Evolutionary conservation across 2,797 vertebrate species (phyloP).

Genomic region (Gallirallus australis): DNA sequence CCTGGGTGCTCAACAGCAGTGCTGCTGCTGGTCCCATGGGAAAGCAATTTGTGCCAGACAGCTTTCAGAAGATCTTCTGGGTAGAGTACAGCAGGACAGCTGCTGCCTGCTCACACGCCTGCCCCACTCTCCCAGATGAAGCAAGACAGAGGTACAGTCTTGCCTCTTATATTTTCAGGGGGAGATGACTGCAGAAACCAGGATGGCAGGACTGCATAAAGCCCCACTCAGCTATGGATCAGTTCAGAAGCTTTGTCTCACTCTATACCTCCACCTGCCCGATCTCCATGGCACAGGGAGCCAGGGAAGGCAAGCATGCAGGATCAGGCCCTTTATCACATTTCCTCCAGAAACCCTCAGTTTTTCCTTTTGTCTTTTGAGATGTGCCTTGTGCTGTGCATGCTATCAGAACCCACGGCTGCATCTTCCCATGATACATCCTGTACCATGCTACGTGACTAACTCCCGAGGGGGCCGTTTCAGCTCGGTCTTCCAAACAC

Average conservation of each 20-base stretch:
- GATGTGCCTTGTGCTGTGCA: fast-evolving
- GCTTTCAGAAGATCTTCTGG: neutral
- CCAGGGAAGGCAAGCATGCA: neutral
- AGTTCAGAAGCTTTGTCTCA: neutral
- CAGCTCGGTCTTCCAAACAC: neutral
- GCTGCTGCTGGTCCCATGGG: neutral
- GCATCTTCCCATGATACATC: neutral
- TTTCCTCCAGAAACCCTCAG: neutral
- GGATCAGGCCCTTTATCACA: neutral
- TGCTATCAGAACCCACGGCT: neutral
- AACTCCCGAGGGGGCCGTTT: neutral
- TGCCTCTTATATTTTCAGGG: neutral
- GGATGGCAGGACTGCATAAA: neutral
- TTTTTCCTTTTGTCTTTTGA: neutral
- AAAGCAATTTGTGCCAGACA: neutral
- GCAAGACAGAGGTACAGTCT: neutral
- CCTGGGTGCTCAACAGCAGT: neutral
- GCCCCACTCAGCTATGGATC: neutral
- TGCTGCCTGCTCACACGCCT: neutral
- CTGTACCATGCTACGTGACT: neutral
- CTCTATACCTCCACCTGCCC: fast-evolving
- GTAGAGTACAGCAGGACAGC: neutral
- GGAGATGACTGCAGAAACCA: neutral
- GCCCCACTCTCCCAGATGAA: fast-evolving
- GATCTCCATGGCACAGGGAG: neutral